These are phyloP conservation scores for Drosophila lini DNA, from an alignment of 1,140 invertebrate species.

Conservation along the genomic window DNA sequence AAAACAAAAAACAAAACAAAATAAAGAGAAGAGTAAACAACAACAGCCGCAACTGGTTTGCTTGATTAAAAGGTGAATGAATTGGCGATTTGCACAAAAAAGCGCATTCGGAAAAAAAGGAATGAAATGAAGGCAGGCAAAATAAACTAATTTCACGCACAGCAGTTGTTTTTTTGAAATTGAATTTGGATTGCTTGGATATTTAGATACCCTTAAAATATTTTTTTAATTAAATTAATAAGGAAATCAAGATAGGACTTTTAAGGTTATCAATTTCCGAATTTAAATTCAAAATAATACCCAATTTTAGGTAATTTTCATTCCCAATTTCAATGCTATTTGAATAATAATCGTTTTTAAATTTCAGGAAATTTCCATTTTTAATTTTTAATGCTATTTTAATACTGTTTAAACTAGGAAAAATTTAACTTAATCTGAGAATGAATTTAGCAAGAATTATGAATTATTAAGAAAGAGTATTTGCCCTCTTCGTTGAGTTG, in stretches of 20 bases:
- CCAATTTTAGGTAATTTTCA: too few relatives aligned
- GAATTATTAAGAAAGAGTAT: background rate
- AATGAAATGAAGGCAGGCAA: constrained; percentile 18
- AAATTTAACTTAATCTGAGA: too few relatives aligned
- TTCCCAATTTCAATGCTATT: too few relatives aligned
- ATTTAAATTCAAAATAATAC: too few relatives aligned
- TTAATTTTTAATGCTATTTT: too few relatives aligned
- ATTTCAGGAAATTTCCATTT: too few relatives aligned
- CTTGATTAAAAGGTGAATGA: constrained; percentile 80
- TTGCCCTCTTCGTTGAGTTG: background rate
- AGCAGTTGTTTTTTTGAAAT: constrained; percentile 1
- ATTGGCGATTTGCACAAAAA: constrained; percentile 60
- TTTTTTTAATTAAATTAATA: too few relatives aligned
- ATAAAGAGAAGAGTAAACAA: constrained; percentile 30
- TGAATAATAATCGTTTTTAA: too few relatives aligned
- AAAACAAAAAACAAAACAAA: constrained; percentile 16
- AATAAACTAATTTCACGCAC: constrained; percentile 37
- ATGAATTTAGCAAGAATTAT: too few relatives aligned
- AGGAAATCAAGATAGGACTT: too few relatives aligned
- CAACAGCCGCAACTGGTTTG: constrained; percentile 65
- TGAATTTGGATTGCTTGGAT: background rate
- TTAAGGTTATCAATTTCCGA: too few relatives aligned
- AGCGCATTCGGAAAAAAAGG: constrained; percentile 44
- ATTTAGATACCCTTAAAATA: background rate
- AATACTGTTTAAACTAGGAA: too few relatives aligned